These are phyloP conservation scores for Marisa cornuarietis DNA, from an alignment of 1,140 invertebrate species.

Conservation along the genomic window DNA sequence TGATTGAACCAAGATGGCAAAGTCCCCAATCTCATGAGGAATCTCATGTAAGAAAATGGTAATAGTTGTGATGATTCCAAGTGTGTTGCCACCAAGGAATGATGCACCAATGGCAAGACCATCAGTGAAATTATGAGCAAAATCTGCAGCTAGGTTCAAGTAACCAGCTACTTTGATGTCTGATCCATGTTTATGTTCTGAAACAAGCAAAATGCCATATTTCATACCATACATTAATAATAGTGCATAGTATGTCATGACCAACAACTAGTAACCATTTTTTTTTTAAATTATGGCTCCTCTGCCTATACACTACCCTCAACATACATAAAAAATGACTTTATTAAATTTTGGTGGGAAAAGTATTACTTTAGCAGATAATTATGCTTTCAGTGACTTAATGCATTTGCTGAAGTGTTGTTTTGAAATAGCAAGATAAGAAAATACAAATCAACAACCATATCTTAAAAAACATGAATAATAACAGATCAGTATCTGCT, in stretches of 20 bases:
- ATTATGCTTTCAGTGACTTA: too few relatives aligned
- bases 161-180: constrained; percentile 92
- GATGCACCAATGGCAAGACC: constrained; percentile 96
- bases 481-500: too few relatives aligned
- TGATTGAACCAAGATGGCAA: constrained; percentile 94
- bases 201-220: not conserved
- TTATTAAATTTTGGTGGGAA: too few relatives aligned
- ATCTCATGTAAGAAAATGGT: constrained; percentile 96
- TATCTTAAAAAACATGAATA: too few relatives aligned
- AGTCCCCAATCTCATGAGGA: constrained; percentile 98
- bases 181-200: constrained; percentile 27
- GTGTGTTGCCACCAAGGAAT: constrained; percentile 82
- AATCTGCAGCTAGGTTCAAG: constrained; percentile 93
- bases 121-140: constrained; percentile 97
- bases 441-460: too few relatives aligned
- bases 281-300: too few relatives aligned
- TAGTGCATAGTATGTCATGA: not conserved
- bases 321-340: too few relatives aligned
- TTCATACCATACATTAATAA: not conserved
- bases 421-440: too few relatives aligned
- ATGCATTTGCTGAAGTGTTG: too few relatives aligned
- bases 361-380: too few relatives aligned
- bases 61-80: constrained; percentile 83
- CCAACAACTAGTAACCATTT: too few relatives aligned
- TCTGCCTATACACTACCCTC: too few relatives aligned